Evolutionary conservation across 2,888 invertebrate genomes (phyloP), one percentile per base, ranked within the genome.

Genomic region (Atherix ibis): DNA sequence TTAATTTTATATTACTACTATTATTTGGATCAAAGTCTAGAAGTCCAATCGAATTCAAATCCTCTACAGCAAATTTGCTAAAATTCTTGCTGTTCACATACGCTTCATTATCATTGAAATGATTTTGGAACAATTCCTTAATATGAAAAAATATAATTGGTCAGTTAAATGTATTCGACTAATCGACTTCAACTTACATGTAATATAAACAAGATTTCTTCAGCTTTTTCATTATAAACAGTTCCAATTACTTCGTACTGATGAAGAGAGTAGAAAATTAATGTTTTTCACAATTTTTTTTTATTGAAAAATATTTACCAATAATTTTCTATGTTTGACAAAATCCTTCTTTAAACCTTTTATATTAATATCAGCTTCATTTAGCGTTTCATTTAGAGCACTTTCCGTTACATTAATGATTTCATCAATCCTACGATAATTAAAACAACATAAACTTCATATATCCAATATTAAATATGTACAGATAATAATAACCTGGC

Each of bases 341-440:
- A 34, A 34, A 34, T 34, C 34, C 3, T 28, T 6, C n/a, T 14
- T n/a, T 14, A 34, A 10, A n/a, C 27, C 15, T 6, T 34, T 19
- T n/a, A 34, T 5, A 22, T 27, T 28, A 15, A 34, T 13, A 10
- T 34, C 12, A n/a, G 10, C 27, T 9, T 18, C 13, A 5, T 5
- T 16, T 4, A 19, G 9, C 8, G 5, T 15, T 4, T 13, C 8
- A 5, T 8, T 10, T 12, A 6, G 8, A 18, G 9, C 10, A 12
- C 18, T 8, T 18, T 9, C 5, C 10, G 6, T 18, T 30, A 16
- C 14, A 19, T 10, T 10, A 34, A 4, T 4, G 22, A 27, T 9
- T 27, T 10, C 3, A 28, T 34, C 3, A 28, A 6, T 14, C 22
- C 12, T 6, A 19, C 27, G 13, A 34, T 16, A n/a, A 27, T 34